Base-by-base conservation (phyloP, 1,140 invertebrate genomes). In the Drosophila simulans region DNA sequence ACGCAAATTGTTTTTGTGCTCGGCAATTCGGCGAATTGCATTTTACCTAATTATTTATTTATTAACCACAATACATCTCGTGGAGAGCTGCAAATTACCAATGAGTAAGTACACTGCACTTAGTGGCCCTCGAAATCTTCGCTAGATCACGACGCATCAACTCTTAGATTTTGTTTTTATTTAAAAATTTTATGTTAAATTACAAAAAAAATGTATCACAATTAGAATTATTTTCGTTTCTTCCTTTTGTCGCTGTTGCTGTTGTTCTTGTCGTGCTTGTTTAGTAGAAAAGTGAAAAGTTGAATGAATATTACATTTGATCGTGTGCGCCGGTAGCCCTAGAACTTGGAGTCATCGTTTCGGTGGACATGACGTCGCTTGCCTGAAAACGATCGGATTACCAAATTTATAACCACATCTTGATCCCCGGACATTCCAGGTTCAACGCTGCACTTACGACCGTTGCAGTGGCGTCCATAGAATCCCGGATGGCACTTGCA, bases 401-500 rank as follows among this genome's bases (percentile, higher is more conserved):
- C 12, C 37, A 1, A 13, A 13, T 13, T 8, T 4, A 43, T 11
- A 7, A 12, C 4, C 3, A 11, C 1, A 20, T 45, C 3, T 1
- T 15, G n/a, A 2, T 1, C 3, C 13, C 11, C 7, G 27, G 5
- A 27, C 27, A 27, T 31, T 8, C 11, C 27, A 17, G 37, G 34
- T 17, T 22, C 8, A 7, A 5, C 2, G n/a, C n/a, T 5, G 10
- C 12, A 91, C 90, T 83, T 71, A 91, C 90, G 84, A 35, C 76
- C 62, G 51, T 91, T 76, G 72, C 90, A 91, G 52, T 80, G 84
- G 35, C 77, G 81, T 2, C 90, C 90, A 37, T 88, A 82, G 46
- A 77, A 91, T 10, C 86, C 90, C 4, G 71, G 72, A 55, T 89
- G 80, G 49, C 90, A 91, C 68, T 82, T 90, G 68, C 96, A 97